These are phyloP conservation scores for Pseudachorutes palmiensis DNA, from an alignment of 1,140 invertebrate species.

Conservation along the genomic window DNA sequence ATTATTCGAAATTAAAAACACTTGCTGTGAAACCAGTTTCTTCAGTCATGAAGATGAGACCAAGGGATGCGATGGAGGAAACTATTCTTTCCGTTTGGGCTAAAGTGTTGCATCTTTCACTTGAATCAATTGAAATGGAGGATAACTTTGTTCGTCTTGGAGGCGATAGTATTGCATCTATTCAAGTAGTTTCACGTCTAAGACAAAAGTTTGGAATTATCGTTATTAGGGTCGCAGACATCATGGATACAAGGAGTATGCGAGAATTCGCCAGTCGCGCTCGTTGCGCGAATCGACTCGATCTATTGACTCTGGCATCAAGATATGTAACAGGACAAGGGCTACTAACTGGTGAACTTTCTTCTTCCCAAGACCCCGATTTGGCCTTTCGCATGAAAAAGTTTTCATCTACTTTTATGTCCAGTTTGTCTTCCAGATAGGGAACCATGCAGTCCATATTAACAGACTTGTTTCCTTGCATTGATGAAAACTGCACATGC, in stretches of 20 bases:
- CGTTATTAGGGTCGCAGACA: not conserved
- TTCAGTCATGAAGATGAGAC: not conserved
- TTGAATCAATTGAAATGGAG: not conserved
- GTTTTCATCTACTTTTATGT: not conserved
- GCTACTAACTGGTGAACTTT: no score
- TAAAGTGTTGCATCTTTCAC: not conserved
- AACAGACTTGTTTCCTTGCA: not conserved
- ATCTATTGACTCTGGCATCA: no score
- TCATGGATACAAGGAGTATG: no score
- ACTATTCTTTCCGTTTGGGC: not conserved
- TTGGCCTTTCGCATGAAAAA: not conserved
- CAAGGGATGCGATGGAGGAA: not conserved
- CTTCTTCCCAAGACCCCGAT: not conserved
- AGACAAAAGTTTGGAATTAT: not conserved
- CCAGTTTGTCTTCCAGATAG: not conserved
- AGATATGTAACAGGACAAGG: no score
- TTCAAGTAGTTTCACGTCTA: not conserved
- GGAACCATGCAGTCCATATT: not conserved
- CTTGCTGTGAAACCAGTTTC: no score
- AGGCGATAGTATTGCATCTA: not conserved
- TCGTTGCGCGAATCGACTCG: no score
- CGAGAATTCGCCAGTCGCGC: no score
- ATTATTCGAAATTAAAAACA: no score
- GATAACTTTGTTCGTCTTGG: not conserved
- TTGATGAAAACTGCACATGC: not conserved